These are phyloP conservation scores for Drosophila biarmipes DNA, from an alignment of 1,140 invertebrate species.

Conservation along the genomic window DNA sequence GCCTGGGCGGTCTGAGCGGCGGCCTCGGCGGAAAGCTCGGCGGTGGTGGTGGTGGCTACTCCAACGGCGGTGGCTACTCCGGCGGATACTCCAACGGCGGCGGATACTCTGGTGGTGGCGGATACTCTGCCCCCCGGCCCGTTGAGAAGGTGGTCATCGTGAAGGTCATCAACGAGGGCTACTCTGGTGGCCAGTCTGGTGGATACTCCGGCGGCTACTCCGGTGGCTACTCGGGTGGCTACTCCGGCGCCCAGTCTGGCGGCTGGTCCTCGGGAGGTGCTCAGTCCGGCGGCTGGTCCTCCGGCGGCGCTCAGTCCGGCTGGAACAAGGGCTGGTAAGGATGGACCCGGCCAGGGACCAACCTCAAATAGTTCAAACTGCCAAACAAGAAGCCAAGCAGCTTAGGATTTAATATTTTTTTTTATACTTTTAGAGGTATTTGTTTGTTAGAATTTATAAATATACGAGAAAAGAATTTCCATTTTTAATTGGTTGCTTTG, in stretches of 20 bases:
- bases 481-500: conserved; percentile 40
- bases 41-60: conserved; percentile 30
- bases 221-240: conserved; percentile 40
- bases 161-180: conserved; percentile 53
- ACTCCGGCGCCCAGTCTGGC: conserved; percentile 47
- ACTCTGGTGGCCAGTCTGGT: conserved; percentile 25
- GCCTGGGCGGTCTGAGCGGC: conserved; percentile 51
- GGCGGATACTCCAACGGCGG: conserved; percentile 13
- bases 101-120: conserved; percentile 32
- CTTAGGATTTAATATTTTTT: conserved; percentile 37
- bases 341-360: background rate
- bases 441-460: conserved; percentile 62
- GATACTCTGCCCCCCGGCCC: conserved; percentile 38
- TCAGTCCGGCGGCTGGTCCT: conserved; percentile 5
- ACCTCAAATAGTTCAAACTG: conserved; percentile 49
- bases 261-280: conserved; percentile 37
- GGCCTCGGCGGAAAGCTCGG: conserved; percentile 39
- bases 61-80: conserved; percentile 40
- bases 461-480: conserved; percentile 53
- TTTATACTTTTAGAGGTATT: conserved; percentile 37
- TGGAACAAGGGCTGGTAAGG: conserved; percentile 74
- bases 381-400: conserved; percentile 46
- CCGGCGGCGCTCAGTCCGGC: conserved; percentile 4
- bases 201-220: conserved; percentile 42
- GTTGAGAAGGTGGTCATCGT: conserved; percentile 66